These are phyloP conservation scores for Siniperca undulata DNA, from an alignment of 2,797 vertebrate species.

Conservation along the genomic window DNA sequence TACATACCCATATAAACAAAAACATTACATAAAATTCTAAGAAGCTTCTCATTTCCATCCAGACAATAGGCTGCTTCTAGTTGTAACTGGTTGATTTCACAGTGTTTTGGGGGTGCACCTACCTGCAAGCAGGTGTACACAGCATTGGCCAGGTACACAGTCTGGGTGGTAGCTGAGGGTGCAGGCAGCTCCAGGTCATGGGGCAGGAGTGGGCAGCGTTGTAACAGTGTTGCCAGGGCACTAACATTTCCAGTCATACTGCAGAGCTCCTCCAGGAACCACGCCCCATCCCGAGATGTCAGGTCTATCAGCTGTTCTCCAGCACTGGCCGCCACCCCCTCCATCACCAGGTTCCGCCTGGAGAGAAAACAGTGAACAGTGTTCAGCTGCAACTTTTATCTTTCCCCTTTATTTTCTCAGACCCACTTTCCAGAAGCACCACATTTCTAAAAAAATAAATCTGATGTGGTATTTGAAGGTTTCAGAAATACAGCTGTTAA, in stretches of 20 bases:
- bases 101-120: background rate
- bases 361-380: background rate
- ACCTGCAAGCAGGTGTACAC: constrained; percentile 98
- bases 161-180: constrained; percentile 90
- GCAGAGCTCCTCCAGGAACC: constrained; percentile 98
- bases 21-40: background rate
- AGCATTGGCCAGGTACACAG: constrained; percentile 93
- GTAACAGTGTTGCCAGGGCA: constrained; percentile 91
- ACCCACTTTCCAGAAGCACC: background rate
- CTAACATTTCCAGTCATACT: constrained; percentile 97
- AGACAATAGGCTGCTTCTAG: background rate
- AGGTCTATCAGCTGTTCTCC: constrained; percentile 96
- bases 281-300: constrained; percentile 95
- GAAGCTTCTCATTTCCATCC: background rate
- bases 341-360: constrained; percentile 98
- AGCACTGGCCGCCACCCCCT: constrained; percentile 94
- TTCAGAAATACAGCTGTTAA: background rate
- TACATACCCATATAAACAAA: background rate
- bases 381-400: background rate
- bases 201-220: constrained; percentile 92
- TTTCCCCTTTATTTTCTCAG: background rate
- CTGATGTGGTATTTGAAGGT: background rate
- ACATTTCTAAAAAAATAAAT: background rate
- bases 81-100: background rate
- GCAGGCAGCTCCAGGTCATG: constrained; percentile 95